A percentile compares a stretch with the other conserved stretches of the same genome.
These are phyloP conservation scores for Timema podura DNA, from an alignment of 2,888 invertebrate species.

Conservation along the genomic window DNA sequence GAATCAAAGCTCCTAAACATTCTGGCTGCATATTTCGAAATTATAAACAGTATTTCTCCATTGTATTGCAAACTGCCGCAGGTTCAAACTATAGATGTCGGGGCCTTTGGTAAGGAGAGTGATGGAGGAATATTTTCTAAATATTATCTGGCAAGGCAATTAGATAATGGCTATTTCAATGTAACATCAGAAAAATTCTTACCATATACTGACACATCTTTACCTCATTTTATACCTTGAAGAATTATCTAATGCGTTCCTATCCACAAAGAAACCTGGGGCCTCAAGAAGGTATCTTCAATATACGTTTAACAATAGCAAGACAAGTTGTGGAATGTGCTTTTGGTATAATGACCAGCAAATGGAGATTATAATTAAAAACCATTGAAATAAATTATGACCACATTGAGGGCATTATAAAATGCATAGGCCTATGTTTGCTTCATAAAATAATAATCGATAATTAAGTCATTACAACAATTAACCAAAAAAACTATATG, in stretches of 20 bases:
- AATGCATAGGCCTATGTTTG: not conserved
- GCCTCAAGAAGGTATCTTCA: constrained; percentile 5
- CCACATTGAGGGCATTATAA: not conserved
- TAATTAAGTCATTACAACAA: not conserved
- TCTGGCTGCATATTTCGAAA: not conserved
- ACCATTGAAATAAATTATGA: not conserved
- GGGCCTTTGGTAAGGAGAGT: not conserved
- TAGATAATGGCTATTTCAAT: not conserved
- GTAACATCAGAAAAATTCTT: not conserved
- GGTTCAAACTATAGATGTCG: not conserved
- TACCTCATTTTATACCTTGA: not conserved
- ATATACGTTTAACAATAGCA: not conserved
- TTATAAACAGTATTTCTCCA: not conserved
- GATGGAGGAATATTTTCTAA: not conserved
- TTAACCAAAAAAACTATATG: not conserved
- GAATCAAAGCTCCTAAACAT: not conserved
- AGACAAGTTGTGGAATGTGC: constrained; percentile 12
- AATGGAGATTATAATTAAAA: not conserved
- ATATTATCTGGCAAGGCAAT: not conserved
- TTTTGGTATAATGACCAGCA: constrained; percentile 3
- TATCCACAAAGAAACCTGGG: constrained; percentile 9
- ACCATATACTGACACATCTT: not conserved
- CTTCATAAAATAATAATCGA: constrained; percentile 10
- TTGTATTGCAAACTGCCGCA: not conserved
- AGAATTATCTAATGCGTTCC: not conserved